Conservation (phyloP, 2,888 invertebrate genomes). For the Apamea crenata region DNA sequence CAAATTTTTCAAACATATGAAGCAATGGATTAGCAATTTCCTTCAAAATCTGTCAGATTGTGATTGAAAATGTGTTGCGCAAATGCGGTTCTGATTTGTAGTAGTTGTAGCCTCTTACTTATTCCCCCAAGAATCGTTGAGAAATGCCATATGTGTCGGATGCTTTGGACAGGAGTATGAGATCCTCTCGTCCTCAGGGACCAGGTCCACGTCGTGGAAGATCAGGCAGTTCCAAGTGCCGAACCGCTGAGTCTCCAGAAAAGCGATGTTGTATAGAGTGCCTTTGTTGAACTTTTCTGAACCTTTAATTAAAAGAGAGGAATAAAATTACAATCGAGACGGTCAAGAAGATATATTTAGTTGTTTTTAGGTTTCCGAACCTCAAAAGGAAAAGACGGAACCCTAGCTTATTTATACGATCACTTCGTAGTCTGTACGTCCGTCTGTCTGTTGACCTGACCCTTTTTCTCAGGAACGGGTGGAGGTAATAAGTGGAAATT, state of each 20-base stretch:
- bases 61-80: background rate
- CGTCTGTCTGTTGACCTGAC: too few species aligned
- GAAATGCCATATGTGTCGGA: slow-evolving; percentile 45
- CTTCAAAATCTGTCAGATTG: background rate
- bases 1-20: background rate
- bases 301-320: slow-evolving; percentile 27
- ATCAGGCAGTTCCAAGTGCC: slow-evolving; percentile 55
- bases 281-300: slow-evolving; percentile 60
- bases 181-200: slow-evolving; percentile 57
- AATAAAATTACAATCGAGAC: background rate
- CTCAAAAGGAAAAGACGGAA: background rate
- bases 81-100: background rate
- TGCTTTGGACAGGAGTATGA: slow-evolving; percentile 44
- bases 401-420: too few species aligned
- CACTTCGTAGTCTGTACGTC: too few species aligned
- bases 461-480: too few species aligned
- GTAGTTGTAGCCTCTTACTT: slow-evolving; percentile 1
- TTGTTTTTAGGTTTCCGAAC: background rate
- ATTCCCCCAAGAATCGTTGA: background rate
- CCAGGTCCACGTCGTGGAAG: slow-evolving; percentile 57
- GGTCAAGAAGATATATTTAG: background rate
- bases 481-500: too few species aligned
- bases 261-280: slow-evolving; percentile 55
- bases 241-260: slow-evolving; percentile 59
- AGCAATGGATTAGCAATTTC: background rate